Evolutionary conservation across 2,113 vertebrate genomes (phyloP), one percentile per base, ranked within the genome.

Genomic region (Athene noctua): DNA sequence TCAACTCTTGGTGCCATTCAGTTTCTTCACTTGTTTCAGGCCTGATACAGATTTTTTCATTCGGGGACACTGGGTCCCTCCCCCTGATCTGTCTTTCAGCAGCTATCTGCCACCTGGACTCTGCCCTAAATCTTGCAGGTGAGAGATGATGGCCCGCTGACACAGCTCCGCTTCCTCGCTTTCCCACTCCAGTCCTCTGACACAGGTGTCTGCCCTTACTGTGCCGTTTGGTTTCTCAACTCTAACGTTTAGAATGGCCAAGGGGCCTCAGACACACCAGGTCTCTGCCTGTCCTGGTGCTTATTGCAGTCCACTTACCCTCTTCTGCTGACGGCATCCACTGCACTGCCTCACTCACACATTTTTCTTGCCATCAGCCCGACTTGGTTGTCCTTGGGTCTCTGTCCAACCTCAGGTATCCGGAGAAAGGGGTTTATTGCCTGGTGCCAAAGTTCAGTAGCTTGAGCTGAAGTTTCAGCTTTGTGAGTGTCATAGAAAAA

Each of bases 351-450:
- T 90, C 46, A 54, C 46, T 77, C 22, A 1, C 67, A 30, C 71
- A 6, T 75, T 57, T 46, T 71, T 55, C n/a, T 29, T 70, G 38
- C 42, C 0, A 0, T 61, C 61, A 36, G 62, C n/a, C 82, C 4
- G 2, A 11, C 32, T 25, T 18, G 30, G 16, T 54, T 38, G 63
- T 77, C 58, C 63, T 84, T 67, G 47, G 17, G 26, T 63, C 47
- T 58, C 57, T 68, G 78, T 54, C 34, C 15, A 90, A 3, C 73
- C 52, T 19, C 3, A 5, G 32, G 6, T 27, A 4, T 20, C 38
- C 1, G 1, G 58, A 86, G 74, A 72, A 91, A 36, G 47, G 16
- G 32, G 25, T 25, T 66, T 77, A 26, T 23, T 57, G 25, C 70
- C 26, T 58, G 38, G 14, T 59, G 80, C 23, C 27, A 23, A 68